Evolutionary conservation across 2,113 vertebrate genomes (phyloP), one percentile per base, ranked within the genome.

Genomic region (Toxostoma redivivum): DNA sequence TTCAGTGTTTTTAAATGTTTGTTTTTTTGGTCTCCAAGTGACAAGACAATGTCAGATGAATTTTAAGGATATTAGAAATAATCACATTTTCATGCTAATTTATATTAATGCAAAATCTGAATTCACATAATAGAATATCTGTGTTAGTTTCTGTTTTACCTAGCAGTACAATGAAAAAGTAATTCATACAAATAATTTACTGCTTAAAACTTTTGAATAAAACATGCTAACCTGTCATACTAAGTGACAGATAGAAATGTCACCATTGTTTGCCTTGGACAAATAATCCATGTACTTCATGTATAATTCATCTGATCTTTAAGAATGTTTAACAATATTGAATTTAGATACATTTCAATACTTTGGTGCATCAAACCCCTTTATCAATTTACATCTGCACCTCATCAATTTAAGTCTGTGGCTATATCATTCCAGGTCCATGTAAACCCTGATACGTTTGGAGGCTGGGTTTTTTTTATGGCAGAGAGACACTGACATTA

Each of bases 241-340:
- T 97, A 98, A 98, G 94, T 98, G 97, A 98, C 98, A 98, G 98
- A 98, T 95, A 98, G 97, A 98, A 98, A 98, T 98, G 97, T 98
- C 98, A 98, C 97, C 89, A 97, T 96, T 98, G 96, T 98, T 98
- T 98, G 94, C 95, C 93, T 97, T 92, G 92, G 97, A 98, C 97
- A 98, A 98, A 98, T 98, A 98, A 98, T 98, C 98, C 95, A 98
- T 98, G 97, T 74, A 95, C 91, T 98, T 98, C 96, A 98, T 98
- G 97, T 97, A 98, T 98, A 98, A 98, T 98, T 98, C 97, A 98
- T 98, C 87, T 98, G 96, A 98, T 98, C 97, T 98, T 98, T 98
- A 98, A 95, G 84, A 98, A 98, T 98, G 90, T 96, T 98, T 98
- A 98, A 97, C 97, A 97, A 94, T 97, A 98, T 98, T 97, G 97